Percentiles rank a stretch among this genome's conserved stretches.
Conservation (phyloP, 2,797 vertebrate genomes). For the Buphagus erythrorhynchus region DNA sequence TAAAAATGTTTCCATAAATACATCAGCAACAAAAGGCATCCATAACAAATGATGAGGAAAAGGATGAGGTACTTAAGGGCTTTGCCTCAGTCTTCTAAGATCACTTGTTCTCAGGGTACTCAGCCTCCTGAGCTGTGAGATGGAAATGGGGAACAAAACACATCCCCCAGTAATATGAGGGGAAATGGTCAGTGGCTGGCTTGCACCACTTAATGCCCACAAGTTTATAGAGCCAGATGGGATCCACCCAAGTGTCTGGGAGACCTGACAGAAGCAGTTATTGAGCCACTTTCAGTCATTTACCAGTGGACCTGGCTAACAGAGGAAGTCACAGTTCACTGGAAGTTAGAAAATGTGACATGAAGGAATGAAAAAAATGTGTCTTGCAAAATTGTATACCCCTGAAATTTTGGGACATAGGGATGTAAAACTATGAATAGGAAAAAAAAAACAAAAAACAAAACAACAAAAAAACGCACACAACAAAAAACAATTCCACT, state of each 20-base stretch:
- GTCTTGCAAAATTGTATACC: background rate
- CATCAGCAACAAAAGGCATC: background rate
- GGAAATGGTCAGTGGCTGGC: background rate
- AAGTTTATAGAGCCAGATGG: background rate
- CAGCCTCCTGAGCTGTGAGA: background rate
- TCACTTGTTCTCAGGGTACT: background rate
- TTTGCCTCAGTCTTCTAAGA: background rate
- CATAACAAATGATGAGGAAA: background rate
- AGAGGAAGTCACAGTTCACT: background rate
- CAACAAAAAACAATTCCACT: background rate
- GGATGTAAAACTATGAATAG: background rate
- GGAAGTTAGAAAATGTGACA: background rate
- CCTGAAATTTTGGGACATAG: background rate
- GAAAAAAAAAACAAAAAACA: background rate
- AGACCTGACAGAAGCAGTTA: fast-evolving
- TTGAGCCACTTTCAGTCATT: background rate
- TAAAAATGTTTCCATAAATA: background rate
- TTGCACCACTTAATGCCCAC: background rate
- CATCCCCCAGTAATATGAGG: background rate
- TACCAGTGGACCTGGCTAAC: background rate
- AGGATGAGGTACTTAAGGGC: background rate
- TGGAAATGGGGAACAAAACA: background rate
- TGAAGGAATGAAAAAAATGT: background rate
- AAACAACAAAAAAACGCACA: too few species aligned
- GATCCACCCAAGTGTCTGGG: background rate